These are phyloP conservation scores for Potorous gilbertii DNA, from an alignment of 2,797 vertebrate genomes.

Conservation along the genomic window DNA sequence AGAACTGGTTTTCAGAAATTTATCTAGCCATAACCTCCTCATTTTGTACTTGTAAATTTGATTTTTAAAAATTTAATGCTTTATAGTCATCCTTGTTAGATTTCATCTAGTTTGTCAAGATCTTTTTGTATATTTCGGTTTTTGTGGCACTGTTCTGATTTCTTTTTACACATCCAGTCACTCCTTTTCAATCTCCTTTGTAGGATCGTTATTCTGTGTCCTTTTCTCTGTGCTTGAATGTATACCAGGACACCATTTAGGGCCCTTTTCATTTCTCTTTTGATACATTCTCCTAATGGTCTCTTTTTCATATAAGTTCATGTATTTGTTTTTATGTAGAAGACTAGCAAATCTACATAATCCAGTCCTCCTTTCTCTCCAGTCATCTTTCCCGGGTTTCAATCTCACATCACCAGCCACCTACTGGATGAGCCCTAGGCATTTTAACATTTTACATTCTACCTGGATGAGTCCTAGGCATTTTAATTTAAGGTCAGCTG, in stretches of 20 bases:
- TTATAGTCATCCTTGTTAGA: background rate
- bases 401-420: background rate
- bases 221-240: background rate
- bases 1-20: background rate
- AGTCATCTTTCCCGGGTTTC: background rate
- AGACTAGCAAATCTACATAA: background rate
- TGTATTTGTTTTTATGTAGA: background rate
- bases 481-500: no score
- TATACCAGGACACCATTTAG: background rate
- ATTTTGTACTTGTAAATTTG: background rate
- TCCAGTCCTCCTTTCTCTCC: no score
- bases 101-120: background rate
- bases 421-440: background rate
- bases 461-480: background rate
- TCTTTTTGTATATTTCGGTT: background rate
- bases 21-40: background rate
- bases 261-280: background rate
- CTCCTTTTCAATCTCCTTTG: background rate
- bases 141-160: background rate
- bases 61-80: background rate
- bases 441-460: background rate
- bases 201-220: background rate
- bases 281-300: background rate
- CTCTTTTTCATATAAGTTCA: background rate
- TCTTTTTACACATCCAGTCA: background rate